Evolutionary conservation across 2,888 invertebrate species (phyloP).

Genomic region (Hirtodrosophila confusa): DNA sequence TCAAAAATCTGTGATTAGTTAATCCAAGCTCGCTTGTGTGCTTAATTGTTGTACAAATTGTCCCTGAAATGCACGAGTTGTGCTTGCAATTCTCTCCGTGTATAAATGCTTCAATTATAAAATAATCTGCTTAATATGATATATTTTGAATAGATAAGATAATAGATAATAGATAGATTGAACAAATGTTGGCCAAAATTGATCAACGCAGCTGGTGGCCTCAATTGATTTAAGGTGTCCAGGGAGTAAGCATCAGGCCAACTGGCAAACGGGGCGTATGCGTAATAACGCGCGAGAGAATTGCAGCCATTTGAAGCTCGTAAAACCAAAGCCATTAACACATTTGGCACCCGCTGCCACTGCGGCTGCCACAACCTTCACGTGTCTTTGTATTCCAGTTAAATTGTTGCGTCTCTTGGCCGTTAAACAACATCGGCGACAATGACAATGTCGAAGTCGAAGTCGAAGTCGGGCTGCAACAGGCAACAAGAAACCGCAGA

Average conservation of each 20-base stretch:
- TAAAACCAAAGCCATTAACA: slow-evolving; percentile 29
- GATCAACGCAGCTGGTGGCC: no score
- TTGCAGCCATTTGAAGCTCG: slow-evolving; percentile 39
- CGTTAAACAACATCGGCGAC: slow-evolving; percentile 37
- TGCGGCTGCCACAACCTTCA: neutral
- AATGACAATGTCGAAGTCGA: slow-evolving; percentile 61
- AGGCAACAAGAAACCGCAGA: slow-evolving; percentile 7
- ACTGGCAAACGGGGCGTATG: slow-evolving; percentile 25
- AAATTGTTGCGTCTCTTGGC: slow-evolving; percentile 39
- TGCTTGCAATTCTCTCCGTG: no score
- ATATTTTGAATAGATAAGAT: no score
- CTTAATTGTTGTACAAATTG: no score
- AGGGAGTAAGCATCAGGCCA: slow-evolving; percentile 29
- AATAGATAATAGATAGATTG: no score
- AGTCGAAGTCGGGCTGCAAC: slow-evolving; percentile 5
- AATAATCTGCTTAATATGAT: no score
- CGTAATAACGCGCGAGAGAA: slow-evolving; percentile 24
- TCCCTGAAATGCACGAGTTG: no score
- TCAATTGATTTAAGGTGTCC: neutral
- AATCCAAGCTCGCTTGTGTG: no score
- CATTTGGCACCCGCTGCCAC: slow-evolving; percentile 16
- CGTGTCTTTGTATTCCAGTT: slow-evolving; percentile 35
- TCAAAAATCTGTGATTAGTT: no score
- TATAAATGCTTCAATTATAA: no score
- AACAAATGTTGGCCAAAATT: no score